Evolutionary conservation across 2,113 vertebrate species (phyloP).

Genomic region (Balaeniceps rex): DNA sequence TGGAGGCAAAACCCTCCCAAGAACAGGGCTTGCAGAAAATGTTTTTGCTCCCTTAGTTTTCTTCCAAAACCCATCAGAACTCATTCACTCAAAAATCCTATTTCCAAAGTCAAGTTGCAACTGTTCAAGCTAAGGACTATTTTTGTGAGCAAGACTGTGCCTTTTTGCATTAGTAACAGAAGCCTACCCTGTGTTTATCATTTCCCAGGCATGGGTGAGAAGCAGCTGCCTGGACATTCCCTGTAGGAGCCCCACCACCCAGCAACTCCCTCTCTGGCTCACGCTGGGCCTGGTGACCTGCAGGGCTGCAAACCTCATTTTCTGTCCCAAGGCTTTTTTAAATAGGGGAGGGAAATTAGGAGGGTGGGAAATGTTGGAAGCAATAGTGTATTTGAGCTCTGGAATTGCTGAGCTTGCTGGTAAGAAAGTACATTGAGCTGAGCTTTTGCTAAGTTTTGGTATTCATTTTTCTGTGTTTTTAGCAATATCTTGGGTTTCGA

Average conservation of each 20-base stretch:
- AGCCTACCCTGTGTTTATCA: background rate
- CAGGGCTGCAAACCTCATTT: background rate
- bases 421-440: background rate
- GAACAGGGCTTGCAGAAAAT: background rate
- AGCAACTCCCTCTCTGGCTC: background rate
- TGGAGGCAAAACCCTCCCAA: background rate
- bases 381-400: background rate
- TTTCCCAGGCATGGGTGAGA: background rate
- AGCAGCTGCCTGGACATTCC: background rate
- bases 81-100: background rate
- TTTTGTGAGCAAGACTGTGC: background rate
- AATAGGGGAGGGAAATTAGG: background rate
- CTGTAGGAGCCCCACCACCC: background rate
- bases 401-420: background rate
- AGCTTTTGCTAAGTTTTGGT: background rate
- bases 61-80: background rate
- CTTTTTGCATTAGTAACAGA: background rate
- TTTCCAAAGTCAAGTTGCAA: background rate
- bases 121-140: background rate
- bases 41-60: background rate
- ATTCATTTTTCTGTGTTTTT: background rate
- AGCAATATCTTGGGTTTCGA: background rate
- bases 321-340: background rate
- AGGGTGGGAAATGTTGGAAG: background rate
- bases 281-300: background rate